These are phyloP conservation scores for Psittacula derbiana DNA, from an alignment of 2,797 vertebrate species.

Conservation along the genomic window DNA sequence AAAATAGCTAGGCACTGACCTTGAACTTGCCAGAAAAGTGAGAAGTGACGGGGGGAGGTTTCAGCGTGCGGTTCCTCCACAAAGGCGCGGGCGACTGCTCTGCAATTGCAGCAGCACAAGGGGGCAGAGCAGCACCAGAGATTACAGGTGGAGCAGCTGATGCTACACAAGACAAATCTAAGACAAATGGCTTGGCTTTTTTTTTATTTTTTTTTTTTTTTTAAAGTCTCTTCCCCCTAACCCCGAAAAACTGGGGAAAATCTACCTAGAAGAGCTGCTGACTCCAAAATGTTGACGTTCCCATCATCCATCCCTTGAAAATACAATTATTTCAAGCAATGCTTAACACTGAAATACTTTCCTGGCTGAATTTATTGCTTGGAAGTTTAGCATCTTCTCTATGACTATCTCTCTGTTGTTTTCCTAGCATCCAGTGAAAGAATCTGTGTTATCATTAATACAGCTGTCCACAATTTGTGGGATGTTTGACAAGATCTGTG, in stretches of 20 bases:
- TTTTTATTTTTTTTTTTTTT: rapidly evolving
- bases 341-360: not conserved
- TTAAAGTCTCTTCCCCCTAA: rapidly evolving
- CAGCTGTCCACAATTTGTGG: not conserved
- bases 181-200: not conserved
- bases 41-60: slow-evolving; percentile 74
- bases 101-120: slow-evolving; percentile 80
- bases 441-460: not conserved
- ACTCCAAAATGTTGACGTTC: not conserved
- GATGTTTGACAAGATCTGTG: not conserved
- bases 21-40: slow-evolving; percentile 84
- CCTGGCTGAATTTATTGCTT: not conserved
- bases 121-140: slow-evolving; percentile 86
- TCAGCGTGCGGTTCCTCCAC: slow-evolving; percentile 35
- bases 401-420: rapidly evolving
- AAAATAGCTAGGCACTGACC: slow-evolving; percentile 90
- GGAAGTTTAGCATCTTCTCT: not conserved
- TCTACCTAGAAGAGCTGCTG: slow-evolving; percentile 3
- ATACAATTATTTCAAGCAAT: not conserved
- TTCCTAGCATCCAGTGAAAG: not conserved
- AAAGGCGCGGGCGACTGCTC: slow-evolving; percentile 54
- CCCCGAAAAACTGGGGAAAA: not conserved
- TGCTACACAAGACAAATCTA: not conserved
- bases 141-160: slow-evolving; percentile 70
- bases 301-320: not conserved